Evolutionary conservation across 1,140 invertebrate species (phyloP), one percentile per base, ranked within the genome.

Genomic region (Camponotus pennsylvanicus): DNA sequence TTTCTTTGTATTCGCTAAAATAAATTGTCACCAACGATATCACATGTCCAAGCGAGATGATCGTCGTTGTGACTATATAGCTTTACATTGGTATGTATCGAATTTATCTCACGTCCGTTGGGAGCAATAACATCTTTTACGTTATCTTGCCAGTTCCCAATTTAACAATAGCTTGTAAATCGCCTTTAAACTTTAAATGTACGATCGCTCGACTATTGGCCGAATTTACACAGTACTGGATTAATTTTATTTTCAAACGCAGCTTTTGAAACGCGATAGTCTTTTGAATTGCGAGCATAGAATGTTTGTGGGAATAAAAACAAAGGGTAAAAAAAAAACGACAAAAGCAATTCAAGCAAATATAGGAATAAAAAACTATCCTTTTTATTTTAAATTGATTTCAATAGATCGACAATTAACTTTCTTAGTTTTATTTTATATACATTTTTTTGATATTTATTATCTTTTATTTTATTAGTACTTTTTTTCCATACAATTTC

Each of bases 131-230:
- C 69, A 13, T 40, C 66, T 75, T 55, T 83, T 83, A 83, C 69
- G 40, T 73, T 75, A 83, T n/a, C 40, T 45, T 61, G 7, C 18
- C 32, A 13, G 79, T 61, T 75, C 75, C 79, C 79, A 75, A 83
- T 73, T 83, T 73, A 75, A 83, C 79, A 83, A 83, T 83, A 73
- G 69, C 69, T 75, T 75, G 79, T 83, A 75, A 83, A 83, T 83
- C 55, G 79, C 57, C 55, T 49, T 73, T 83, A 83, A 83, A 73
- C 55, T 83, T 75, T 61, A 83, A 73, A 83, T 75, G 63, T 61
- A 40, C 32, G 55, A 42, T 45, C 32, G 42, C 49, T 83, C 63
- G 79, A 21, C 40, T 45, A 71, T 61, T 32, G 55, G 27, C 18
- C n/a, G 27, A 49, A 55, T 40, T 75, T 32, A 83, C 40, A 59